Evolutionary conservation across 2,888 invertebrate genomes (phyloP).

Genomic region (Peribatodes rhomboidaria): DNA sequence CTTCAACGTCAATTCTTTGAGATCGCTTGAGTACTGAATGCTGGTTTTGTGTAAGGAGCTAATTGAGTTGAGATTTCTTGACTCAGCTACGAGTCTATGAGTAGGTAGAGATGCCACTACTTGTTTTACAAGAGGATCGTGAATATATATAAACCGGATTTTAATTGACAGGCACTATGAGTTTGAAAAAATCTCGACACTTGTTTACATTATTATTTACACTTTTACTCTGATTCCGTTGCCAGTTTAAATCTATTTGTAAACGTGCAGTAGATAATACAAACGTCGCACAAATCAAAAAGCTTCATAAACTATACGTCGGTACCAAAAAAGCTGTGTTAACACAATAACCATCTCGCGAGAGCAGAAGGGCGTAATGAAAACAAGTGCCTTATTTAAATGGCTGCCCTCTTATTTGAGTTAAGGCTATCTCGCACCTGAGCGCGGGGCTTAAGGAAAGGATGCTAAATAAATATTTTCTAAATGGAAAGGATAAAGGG

Average conservation of each 20-base stretch:
- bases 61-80: conserved; percentile 24
- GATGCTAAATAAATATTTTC: conserved; percentile 84
- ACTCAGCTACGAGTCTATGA: neutral
- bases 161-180: neutral
- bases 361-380: conserved; percentile 67
- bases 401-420: conserved; percentile 78
- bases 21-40: conserved; percentile 19
- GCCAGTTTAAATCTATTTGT: neutral
- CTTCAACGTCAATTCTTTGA: conserved; percentile 34
- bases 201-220: neutral
- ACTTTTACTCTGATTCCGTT: too few species aligned
- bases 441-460: conserved; percentile 79
- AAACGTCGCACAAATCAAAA: neutral
- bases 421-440: conserved; percentile 81
- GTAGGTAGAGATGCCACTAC: neutral
- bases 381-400: conserved; percentile 79
- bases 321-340: conserved; percentile 10
- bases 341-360: conserved; percentile 51
- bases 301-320: neutral
- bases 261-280: neutral
- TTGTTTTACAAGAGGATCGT: neutral
- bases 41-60: conserved; percentile 14
- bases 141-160: neutral
- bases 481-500: conserved; percentile 80
- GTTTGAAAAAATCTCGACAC: neutral